Base-by-base conservation (phyloP, 1,140 invertebrate species). In the Bombus waltoni region DNA sequence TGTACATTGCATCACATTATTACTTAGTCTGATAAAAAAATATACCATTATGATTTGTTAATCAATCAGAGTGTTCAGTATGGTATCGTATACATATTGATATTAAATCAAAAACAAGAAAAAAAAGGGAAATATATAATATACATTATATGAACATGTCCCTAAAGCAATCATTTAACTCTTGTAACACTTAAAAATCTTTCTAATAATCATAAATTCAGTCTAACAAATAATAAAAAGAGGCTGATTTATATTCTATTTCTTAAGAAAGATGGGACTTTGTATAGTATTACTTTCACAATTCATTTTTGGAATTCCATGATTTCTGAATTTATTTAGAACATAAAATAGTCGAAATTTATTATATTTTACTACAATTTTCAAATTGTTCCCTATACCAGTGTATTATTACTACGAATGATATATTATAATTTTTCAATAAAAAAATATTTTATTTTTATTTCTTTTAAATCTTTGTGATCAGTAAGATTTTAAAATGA, bases 41-140 rank as follows among this genome's bases (percentile, higher is more conserved):
- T 25, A n/a, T 35, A 76, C 25, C 11, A 44, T 35, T 72, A 72
- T 65, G 28, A 72, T 71, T 79, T 84, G 35, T 57, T 85, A 71
- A 84, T n/a, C 53, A 79, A 53, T 79, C 40, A 84, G 73, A 70
- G 82, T 84, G 82, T 84, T 85, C 78, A 81, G 65, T 25, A 28
- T 68, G 3, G 15, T 38, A 62, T 81, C n/a, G 44, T 80, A 73
- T 25, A 25, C 22, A 53, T 68, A 72, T 74, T 66, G 53, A 68
- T 81, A 32, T 85, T 25, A 66, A 68, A 74, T 53, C 1, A 57
- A 62, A 72, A 62, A 62, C 4, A 62, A 77, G 73, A 40, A 3
- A 81, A 66, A 71, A 22, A 25, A 22, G 47, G 47, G 47, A 53
- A 22, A 66, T 76, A 57, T 53, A 71, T 66, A 74, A 53, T 40